phyloP scores from a whole-genome alignment of 2,888 invertebrate species.

The Hoplodrina ambigua region DNA sequence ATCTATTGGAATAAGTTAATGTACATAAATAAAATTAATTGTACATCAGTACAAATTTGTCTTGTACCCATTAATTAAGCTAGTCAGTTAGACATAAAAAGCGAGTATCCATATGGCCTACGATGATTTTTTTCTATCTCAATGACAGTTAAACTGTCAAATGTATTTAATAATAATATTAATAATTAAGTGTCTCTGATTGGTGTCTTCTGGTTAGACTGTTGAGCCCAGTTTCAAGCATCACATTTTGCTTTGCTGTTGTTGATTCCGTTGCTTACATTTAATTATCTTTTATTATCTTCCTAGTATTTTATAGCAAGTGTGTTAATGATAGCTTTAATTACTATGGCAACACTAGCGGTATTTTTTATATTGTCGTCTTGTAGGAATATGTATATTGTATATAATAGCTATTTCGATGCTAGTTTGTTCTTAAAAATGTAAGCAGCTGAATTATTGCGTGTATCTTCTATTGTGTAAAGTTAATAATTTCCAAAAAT shows the following conservation, averaged over 20 bases:
- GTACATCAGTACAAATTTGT: constrained; percentile 15
- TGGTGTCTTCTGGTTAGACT: constrained; percentile 76
- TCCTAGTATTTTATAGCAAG: not conserved
- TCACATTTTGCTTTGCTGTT: constrained; percentile 47
- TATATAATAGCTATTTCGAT: not conserved
- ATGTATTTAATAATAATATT: constrained; percentile 35
- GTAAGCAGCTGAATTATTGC: constrained; percentile 33
- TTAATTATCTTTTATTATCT: not conserved
- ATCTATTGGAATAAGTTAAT: constrained; percentile 25
- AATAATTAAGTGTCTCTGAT: constrained; percentile 54
- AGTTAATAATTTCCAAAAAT: constrained; percentile 25
- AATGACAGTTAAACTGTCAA: constrained; percentile 52
- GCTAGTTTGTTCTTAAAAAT: constrained; percentile 13
- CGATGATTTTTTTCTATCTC: constrained; percentile 53
- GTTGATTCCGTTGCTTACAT: constrained; percentile 45
- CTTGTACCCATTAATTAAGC: constrained; percentile 26
- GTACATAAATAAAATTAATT: constrained; percentile 38
- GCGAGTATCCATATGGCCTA: constrained; percentile 86
- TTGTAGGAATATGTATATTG: not conserved
- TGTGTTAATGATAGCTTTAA: constrained; percentile 18
- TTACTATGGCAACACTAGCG: not conserved
- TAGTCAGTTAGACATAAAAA: constrained; percentile 52
- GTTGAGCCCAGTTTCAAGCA: constrained; percentile 86
- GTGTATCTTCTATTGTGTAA: not conserved
- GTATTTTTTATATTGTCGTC: not conserved